Conservation (phyloP, 2,797 vertebrate genomes). For the Trichosurus vulpecula region DNA sequence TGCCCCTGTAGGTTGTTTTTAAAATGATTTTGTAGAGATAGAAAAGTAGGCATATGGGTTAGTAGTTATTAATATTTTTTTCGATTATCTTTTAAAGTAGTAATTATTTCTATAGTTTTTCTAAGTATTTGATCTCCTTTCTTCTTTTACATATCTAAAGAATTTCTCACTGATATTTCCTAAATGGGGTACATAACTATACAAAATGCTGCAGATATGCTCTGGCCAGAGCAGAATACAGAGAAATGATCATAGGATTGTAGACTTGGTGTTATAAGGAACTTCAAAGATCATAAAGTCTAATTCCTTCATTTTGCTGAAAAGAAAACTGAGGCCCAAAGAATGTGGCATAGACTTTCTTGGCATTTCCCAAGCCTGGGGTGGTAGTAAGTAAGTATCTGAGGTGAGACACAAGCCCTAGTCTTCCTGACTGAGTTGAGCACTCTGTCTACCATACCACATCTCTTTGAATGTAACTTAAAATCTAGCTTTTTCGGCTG, state of each 20-base stretch:
- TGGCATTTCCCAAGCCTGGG: not conserved
- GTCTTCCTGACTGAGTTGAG: not conserved
- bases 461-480: not conserved
- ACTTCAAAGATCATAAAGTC: not conserved
- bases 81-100: not conserved
- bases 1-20: not conserved
- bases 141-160: not conserved
- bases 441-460: not conserved
- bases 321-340: not conserved
- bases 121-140: not conserved
- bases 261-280: not conserved
- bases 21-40: not conserved
- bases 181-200: not conserved
- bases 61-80: not conserved
- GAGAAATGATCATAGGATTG: not conserved
- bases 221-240: not conserved
- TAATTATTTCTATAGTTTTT: not conserved
- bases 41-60: not conserved
- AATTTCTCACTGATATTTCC: not conserved
- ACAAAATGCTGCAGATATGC: not conserved
- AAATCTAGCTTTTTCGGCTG: not conserved
- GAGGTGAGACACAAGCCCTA: rapidly evolving
- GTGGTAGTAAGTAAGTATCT: rapidly evolving
- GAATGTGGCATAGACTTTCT: not conserved
- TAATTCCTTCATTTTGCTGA: rapidly evolving